These are phyloP conservation scores for Heliopora coerulea DNA, from an alignment of 92 coral and sea anemone species.

Conservation along the genomic window DNA sequence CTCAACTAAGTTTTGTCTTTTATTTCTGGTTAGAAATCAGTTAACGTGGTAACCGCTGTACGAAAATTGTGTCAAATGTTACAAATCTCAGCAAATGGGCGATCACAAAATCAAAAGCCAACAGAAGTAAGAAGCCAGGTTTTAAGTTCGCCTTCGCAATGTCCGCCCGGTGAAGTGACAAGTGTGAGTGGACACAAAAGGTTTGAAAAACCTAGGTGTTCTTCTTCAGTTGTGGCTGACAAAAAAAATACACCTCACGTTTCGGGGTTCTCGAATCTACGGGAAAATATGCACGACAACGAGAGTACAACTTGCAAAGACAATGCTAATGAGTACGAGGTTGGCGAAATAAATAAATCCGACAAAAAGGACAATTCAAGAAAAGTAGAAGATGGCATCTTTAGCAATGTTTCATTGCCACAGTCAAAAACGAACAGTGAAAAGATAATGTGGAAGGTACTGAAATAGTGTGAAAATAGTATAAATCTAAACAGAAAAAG, in stretches of 20 bases:
- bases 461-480: conserved; percentile 19
- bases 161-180: neutral
- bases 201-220: neutral
- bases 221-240: neutral
- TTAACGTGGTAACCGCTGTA: conserved; percentile 23
- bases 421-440: neutral
- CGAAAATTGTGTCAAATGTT: conserved; percentile 22
- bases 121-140: neutral
- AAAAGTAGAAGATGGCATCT: neutral
- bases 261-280: neutral
- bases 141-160: neutral
- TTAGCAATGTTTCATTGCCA: conserved; percentile 5
- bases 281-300: neutral
- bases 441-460: conserved; percentile 32
- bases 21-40: conserved; percentile 18
- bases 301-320: neutral
- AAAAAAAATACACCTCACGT: neutral
- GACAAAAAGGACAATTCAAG: neutral
- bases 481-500: no score
- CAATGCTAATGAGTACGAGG: neutral
- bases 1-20: neutral
- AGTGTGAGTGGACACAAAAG: neutral
- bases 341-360: neutral
- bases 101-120: neutral
- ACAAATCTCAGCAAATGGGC: conserved; percentile 9